phyloP scores from a whole-genome alignment of 2,888 invertebrate genomes.

The Microctonus hyperodae region DNA sequence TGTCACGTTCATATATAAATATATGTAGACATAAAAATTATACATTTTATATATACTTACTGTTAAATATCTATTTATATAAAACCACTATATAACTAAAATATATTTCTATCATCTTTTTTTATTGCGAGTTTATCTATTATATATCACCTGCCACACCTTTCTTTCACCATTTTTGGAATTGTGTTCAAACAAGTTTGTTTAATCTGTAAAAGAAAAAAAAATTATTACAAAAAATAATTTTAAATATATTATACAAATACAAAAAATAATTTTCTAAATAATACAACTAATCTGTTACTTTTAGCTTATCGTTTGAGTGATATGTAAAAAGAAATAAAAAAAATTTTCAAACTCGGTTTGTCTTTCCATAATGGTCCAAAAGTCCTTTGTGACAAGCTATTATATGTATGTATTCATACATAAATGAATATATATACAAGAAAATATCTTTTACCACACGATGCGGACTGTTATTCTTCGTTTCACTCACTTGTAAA shows the following conservation, averaged over 20 bases:
- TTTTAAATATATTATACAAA: background rate
- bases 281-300: background rate
- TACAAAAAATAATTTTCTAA: background rate
- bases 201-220: background rate
- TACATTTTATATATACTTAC: constrained; percentile 9
- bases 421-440: background rate
- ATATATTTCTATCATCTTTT: background rate
- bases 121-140: background rate
- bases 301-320: background rate
- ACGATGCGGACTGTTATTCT: constrained; percentile 15
- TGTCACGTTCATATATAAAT: constrained; percentile 32
- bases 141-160: background rate
- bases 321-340: background rate
- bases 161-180: background rate
- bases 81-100: constrained; percentile 4
- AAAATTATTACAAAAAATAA: background rate
- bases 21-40: background rate
- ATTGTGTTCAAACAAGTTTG: background rate
- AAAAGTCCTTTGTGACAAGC: background rate
- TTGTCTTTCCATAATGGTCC: background rate
- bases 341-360: background rate
- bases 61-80: constrained; percentile 13
- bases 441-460: background rate
- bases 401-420: background rate
- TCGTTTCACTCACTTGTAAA: constrained; percentile 5